Base-by-base conservation (phyloP, 1,140 invertebrate species). In the Gonatopus flavifemur region DNA sequence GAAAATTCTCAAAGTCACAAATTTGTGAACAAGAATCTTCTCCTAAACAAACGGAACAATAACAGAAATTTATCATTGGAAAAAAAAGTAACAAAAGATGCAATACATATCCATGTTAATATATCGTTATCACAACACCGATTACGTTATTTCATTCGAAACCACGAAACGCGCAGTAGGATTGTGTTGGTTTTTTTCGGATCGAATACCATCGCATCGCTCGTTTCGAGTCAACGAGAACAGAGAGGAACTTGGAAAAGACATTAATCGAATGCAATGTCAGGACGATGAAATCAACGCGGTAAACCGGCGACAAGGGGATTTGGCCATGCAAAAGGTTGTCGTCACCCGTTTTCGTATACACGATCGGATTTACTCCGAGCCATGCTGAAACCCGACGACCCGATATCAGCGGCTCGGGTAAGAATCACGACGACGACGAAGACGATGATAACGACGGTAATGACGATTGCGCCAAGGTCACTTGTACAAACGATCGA, bases 1-100 rank as follows among this genome's bases (percentile, higher is more conserved):
- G 60, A 56, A 60, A 61, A 61, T 60, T 59, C 56, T 59, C 44
- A 7, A 51, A 12, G 57, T 55, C 57, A 59, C 57, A 61, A 61
- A 55, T 42, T 24, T 25, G 33, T n/a, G 38, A 44, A 49, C 16
- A 48, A 38, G 44, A 19, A 30, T 45, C 42, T 55, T 54, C 44
- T 21, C 24, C 47, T 36, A 31, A 31, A 6, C n/a, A 32, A 1
- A 32, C n/a, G n/a, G 13, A 31, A 13, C 10, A 31, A 4, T 13
- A 32, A 15, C n/a, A 32, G n/a, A n/a, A n/a, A n/a, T n/a, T n/a
- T 13, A 32, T 5, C 7, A 32, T n/a, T 12, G 16, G 31, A 32
- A 15, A 15, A 32, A 13, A 15, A 32, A 13, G 31, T 13, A n/a
- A 8, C 31, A 15, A n/a, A 15, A 32, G 31, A 32, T 32, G n/a